Evolutionary conservation across 2,888 invertebrate species (phyloP).

Genomic region (Archips xylosteana): DNA sequence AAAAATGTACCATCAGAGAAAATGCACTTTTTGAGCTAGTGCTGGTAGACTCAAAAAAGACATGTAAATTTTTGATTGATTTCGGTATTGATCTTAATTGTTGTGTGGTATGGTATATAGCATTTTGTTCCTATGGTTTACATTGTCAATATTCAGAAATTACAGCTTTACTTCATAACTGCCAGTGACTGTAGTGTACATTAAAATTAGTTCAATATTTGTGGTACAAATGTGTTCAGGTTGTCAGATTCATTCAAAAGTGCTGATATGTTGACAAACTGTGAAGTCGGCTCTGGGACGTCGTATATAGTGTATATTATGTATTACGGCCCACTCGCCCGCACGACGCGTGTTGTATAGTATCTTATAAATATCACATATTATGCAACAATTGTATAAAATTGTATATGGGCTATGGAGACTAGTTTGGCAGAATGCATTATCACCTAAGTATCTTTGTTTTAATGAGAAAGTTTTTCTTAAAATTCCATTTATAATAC

Average conservation of each 20-base stretch:
- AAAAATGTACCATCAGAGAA: no score
- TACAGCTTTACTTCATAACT: no score
- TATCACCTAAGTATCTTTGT: conserved; percentile 23
- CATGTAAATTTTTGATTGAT: no score
- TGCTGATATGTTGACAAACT: conserved; percentile 65
- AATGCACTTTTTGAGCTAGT: no score
- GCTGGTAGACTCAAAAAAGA: no score
- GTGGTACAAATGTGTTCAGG: neutral
- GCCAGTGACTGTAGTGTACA: neutral
- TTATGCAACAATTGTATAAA: conserved; percentile 73
- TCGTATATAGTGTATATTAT: conserved; percentile 42
- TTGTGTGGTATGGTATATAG: no score
- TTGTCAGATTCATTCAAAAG: conserved; percentile 60
- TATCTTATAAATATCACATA: conserved; percentile 73
- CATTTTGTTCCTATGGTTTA: no score
- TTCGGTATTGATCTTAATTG: no score
- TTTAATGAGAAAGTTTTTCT: conserved; percentile 15
- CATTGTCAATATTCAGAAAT: no score
- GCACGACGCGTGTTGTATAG: conserved; percentile 57
- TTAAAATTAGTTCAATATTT: no score
- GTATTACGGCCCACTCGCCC: conserved; percentile 50
- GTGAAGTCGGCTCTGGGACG: conserved; percentile 53
- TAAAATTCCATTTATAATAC: no score
- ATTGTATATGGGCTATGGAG: conserved; percentile 80
- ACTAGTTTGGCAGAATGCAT: conserved; percentile 60